Base-by-base conservation (phyloP, 2,888 invertebrate genomes). In the Yponomeuta plumbellus region DNA sequence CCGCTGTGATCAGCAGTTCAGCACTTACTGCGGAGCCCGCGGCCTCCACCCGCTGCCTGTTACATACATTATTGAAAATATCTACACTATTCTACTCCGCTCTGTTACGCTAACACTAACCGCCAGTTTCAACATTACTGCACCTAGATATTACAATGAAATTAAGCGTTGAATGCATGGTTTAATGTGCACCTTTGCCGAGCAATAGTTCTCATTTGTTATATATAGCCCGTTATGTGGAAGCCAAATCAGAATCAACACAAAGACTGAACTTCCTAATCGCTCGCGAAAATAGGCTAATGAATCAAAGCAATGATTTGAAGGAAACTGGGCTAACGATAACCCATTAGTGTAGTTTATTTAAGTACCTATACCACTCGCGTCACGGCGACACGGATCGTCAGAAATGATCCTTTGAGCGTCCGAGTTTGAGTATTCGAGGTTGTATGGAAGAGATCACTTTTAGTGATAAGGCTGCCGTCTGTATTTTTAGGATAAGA, bases 1-100 rank as follows among this genome's bases (percentile, higher is more conserved):
- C 80, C 82, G 80, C 84, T 83, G 84, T 81, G 86, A 85, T 84
- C 83, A 78, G 74, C 77, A 75, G 74, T 76, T 34, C 34, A 34
- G 34, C 74, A 69, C 72, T 71, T 69, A 70, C 70, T 68, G 39
- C 66, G 17, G 66, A 22, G 57, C 57, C 23, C 34, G 34, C 57
- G 34, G 56, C 65, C 57, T 57, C 17, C 57, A 65, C 23, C 44
- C 65, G 57, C 65, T 56, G 21, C 34, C 56, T 21, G 56, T 65
- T 63, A 52, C 63, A 44, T 52, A 63, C 63, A 63, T 63, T 62
- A 63, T 63, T 63, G 63, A 20, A 63, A 63, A 63, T 44, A 44
- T 63, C 63, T 40, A 44, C 63, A 44, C 63, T 11, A 44, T 63
- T 63, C 21, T 40, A 40, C 63, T 63, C 10, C 39, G 22, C 20